Percentiles rank a stretch among this genome's conserved stretches.
Evolutionary conservation across 2,113 vertebrate genomes (phyloP).

Genomic region (Ptyas mucosa): DNA sequence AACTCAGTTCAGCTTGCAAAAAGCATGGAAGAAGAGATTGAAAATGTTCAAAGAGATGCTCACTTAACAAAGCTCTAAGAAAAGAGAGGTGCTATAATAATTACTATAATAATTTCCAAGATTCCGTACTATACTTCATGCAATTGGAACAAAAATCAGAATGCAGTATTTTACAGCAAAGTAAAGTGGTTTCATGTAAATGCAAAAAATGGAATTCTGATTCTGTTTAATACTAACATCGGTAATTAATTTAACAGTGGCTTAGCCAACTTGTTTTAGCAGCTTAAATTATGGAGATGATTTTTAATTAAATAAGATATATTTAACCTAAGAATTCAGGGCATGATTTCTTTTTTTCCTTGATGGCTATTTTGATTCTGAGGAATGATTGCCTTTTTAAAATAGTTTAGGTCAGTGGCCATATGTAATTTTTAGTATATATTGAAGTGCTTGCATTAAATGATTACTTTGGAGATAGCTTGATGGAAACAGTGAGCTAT

Average conservation of each 20-base stretch:
- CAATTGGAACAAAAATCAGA: not conserved
- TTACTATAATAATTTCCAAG: too few relatives aligned
- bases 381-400: not conserved
- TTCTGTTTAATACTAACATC: not conserved
- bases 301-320: not conserved
- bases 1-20: too few relatives aligned
- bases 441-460: not conserved
- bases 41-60: too few relatives aligned
- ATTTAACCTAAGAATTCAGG: not conserved
- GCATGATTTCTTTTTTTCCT: not conserved
- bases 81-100: too few relatives aligned
- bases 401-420: not conserved
- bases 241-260: not conserved
- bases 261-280: not conserved
- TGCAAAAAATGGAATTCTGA: not conserved
- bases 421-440: not conserved
- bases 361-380: not conserved
- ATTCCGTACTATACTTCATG: too few relatives aligned
- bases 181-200: not conserved
- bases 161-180: not conserved
- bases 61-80: too few relatives aligned
- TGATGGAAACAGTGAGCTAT: not conserved
- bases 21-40: too few relatives aligned
- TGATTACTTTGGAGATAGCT: not conserved
- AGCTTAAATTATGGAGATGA: not conserved